A percentile compares a stretch with the other conserved stretches of the same genome.
Evolutionary conservation across 2,113 vertebrate species (phyloP).

Genomic region (Syngnathoides biaculeatus): DNA sequence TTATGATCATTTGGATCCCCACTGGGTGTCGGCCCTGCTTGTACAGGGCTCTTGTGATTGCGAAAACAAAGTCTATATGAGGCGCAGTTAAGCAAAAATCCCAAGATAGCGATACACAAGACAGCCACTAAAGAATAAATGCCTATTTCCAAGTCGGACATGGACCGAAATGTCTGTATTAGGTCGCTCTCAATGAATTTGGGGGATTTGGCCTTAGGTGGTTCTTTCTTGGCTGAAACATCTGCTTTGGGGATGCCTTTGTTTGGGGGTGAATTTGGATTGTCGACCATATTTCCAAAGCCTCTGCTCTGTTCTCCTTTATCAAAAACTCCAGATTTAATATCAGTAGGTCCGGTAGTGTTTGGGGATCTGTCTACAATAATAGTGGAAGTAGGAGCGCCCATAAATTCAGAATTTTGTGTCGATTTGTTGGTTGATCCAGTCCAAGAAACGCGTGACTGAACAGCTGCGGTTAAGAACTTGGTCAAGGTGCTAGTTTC

Average conservation of each 20-base stretch:
- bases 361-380: neutral
- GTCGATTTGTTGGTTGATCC: conserved; percentile 23
- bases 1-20: conserved; percentile 78
- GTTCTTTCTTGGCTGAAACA: conserved; percentile 35
- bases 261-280: conserved; percentile 68
- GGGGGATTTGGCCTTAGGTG: conserved; percentile 49
- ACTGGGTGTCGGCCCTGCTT: conserved; percentile 67
- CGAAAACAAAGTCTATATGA: conserved; percentile 80
- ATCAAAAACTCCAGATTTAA: conserved; percentile 9
- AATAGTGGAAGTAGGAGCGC: conserved; percentile 11
- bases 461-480: conserved; percentile 23
- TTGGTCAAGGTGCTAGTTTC: conserved; percentile 24
- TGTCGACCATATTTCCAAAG: conserved; percentile 71
- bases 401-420: conserved; percentile 3
- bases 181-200: conserved; percentile 70
- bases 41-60: conserved; percentile 78
- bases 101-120: conserved; percentile 85
- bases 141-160: conserved; percentile 86
- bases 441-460: conserved; percentile 29
- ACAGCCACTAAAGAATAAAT: conserved; percentile 87
- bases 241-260: conserved; percentile 65
- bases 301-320: conserved; percentile 37
- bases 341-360: conserved; percentile 23
- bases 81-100: conserved; percentile 85
- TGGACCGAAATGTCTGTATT: conserved; percentile 66